phyloP scores from a whole-genome alignment of 2,888 invertebrate species.

The Sicus ferrugineus region DNA sequence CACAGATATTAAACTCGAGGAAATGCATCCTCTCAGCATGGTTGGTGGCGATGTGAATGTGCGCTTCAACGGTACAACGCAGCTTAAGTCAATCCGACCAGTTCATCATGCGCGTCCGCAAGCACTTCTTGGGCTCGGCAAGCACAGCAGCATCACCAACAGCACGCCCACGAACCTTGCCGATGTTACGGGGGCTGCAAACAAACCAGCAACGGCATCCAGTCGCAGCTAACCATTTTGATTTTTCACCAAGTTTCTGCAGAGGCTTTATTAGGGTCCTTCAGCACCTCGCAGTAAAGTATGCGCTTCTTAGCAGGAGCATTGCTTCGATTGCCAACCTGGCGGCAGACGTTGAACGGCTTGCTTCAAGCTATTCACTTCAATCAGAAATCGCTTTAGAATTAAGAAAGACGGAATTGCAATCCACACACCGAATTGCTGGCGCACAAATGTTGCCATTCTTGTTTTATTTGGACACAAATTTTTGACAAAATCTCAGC shows the following conservation, averaged over 20 bases:
- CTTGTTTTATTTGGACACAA: constrained; percentile 5
- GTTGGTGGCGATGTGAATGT: constrained; percentile 77
- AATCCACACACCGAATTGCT: constrained; percentile 1
- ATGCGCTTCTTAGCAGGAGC: constrained; percentile 10
- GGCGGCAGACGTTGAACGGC: background rate
- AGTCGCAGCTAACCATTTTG: constrained; percentile 63
- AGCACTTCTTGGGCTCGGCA: constrained; percentile 3
- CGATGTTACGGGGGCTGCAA: constrained; percentile 37
- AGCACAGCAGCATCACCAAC: background rate
- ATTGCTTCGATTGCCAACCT: background rate
- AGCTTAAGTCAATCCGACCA: constrained; percentile 77
- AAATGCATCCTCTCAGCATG: constrained; percentile 78
- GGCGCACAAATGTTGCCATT: constrained; percentile 21
- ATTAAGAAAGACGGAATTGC: background rate
- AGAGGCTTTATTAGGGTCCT: constrained; percentile 49
- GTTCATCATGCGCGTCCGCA: constrained; percentile 57
- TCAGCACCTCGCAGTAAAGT: background rate
- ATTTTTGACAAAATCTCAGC: constrained; percentile 1
- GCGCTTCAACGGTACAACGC: constrained; percentile 81
- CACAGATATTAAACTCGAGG: constrained; percentile 36
- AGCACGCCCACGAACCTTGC: constrained; percentile 33
- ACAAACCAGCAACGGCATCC: background rate
- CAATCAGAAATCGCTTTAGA: background rate
- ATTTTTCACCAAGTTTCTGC: constrained; percentile 60
- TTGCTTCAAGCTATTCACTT: constrained; percentile 9